These are phyloP conservation scores for Cephus rjabovi DNA, from an alignment of 2,888 invertebrate species.

Conservation along the genomic window DNA sequence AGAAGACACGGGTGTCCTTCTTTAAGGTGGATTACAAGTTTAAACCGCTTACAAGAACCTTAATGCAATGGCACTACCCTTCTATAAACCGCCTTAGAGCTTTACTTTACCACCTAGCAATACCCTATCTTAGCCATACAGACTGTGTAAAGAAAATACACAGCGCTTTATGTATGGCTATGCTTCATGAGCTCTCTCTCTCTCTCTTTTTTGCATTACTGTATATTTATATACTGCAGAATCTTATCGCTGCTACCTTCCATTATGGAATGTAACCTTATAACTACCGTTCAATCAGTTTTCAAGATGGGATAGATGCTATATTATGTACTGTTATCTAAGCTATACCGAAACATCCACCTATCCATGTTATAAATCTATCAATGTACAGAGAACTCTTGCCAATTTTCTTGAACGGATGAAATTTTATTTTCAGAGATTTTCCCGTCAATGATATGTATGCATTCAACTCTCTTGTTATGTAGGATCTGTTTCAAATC, in stretches of 20 bases:
- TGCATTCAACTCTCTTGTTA: background rate
- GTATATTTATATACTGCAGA: background rate
- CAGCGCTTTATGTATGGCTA: background rate
- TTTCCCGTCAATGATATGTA: background rate
- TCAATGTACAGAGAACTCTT: background rate
- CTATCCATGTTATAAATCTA: background rate
- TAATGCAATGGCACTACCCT: background rate
- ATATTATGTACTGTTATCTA: background rate
- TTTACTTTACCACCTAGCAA: background rate
- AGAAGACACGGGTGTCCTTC: background rate
- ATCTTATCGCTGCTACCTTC: background rate
- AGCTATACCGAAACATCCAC: background rate
- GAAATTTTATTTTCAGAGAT: background rate
- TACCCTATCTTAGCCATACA: background rate
- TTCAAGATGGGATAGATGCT: background rate
- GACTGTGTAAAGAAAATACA: background rate
- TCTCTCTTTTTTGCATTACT: background rate
- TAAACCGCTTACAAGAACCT: background rate
- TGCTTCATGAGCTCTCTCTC: background rate
- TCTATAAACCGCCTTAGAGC: background rate
- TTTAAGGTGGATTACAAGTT: background rate
- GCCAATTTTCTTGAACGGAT: background rate
- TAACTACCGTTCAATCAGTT: too few relatives aligned
- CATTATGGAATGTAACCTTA: background rate
- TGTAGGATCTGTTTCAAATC: background rate